phyloP scores from a whole-genome alignment of 2,113 vertebrate genomes.

The Rallus limicola region DNA sequence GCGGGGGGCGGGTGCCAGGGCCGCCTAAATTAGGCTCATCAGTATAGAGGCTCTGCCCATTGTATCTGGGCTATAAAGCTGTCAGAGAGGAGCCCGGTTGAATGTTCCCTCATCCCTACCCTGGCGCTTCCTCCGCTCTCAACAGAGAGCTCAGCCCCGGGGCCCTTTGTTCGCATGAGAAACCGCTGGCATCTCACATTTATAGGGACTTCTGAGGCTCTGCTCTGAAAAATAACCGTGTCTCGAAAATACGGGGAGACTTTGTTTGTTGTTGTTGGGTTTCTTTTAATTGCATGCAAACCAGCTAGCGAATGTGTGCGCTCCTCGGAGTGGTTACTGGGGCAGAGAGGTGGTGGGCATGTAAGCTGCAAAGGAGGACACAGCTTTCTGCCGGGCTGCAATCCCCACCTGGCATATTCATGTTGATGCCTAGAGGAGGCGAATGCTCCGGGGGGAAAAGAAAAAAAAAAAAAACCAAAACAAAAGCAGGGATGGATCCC shows the following conservation, averaged over 20 bases:
- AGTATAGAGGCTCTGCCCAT: conserved; percentile 65
- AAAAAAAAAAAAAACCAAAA: neutral
- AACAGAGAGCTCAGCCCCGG: conserved; percentile 44
- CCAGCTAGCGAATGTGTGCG: neutral
- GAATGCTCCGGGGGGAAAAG: neutral
- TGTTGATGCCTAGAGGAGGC: neutral
- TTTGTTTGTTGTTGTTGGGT: neutral
- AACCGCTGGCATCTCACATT: conserved; percentile 64
- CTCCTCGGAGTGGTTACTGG: neutral
- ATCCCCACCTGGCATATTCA: conserved; percentile 50
- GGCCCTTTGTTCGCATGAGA: conserved; percentile 69
- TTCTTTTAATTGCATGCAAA: neutral
- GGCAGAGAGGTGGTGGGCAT: neutral
- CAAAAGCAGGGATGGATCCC: neutral
- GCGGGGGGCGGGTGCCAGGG: conserved; percentile 34
- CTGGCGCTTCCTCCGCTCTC: conserved; percentile 50
- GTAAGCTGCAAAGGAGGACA: conserved; percentile 6
- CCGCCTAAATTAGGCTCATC: conserved; percentile 56
- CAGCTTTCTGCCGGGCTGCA: neutral
- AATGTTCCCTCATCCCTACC: conserved; percentile 45
- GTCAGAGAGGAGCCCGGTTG: conserved; percentile 62
- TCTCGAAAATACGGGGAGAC: neutral
- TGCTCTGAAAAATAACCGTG: conserved; percentile 48
- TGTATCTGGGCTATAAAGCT: conserved; percentile 76
- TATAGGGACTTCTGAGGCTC: conserved; percentile 33